A percentile compares a stretch with the other conserved stretches of the same genome.
phyloP scores from a whole-genome alignment of 2,888 invertebrate species.

The Andricus curvator region DNA sequence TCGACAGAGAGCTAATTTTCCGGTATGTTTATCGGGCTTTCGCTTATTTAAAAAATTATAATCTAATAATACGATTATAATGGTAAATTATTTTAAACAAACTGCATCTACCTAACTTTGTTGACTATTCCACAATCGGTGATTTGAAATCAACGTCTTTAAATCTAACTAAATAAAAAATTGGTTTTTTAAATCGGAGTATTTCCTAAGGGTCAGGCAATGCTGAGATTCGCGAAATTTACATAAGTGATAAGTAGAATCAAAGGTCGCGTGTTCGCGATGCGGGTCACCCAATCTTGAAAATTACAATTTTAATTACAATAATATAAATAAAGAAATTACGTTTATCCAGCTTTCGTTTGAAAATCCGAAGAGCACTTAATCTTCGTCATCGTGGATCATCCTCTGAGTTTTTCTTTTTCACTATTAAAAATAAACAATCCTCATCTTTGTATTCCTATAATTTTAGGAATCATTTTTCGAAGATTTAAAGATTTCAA shows the following conservation, averaged over 20 bases:
- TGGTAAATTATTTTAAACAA: not conserved
- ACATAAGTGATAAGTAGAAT: conserved; percentile 11
- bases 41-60: no score
- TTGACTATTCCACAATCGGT: not conserved
- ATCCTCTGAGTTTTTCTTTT: not conserved
- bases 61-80: not conserved
- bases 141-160: not conserved
- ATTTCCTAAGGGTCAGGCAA: conserved; percentile 6
- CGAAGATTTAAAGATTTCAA: not conserved
- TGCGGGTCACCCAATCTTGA: conserved; percentile 31
- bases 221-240: not conserved
- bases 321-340: conserved; percentile 7
- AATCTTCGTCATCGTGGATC: not conserved
- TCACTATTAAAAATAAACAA: not conserved
- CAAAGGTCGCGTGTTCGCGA: conserved; percentile 12
- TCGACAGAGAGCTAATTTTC: no score
- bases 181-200: not conserved
- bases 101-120: not conserved
- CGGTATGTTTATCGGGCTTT: no score
- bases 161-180: not conserved
- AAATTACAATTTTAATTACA: conserved; percentile 2
- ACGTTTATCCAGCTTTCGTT: not conserved
- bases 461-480: not conserved
- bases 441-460: not conserved
- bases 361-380: not conserved